Conservation (phyloP, 2,888 invertebrate genomes). For the Leuctra nigra region DNA sequence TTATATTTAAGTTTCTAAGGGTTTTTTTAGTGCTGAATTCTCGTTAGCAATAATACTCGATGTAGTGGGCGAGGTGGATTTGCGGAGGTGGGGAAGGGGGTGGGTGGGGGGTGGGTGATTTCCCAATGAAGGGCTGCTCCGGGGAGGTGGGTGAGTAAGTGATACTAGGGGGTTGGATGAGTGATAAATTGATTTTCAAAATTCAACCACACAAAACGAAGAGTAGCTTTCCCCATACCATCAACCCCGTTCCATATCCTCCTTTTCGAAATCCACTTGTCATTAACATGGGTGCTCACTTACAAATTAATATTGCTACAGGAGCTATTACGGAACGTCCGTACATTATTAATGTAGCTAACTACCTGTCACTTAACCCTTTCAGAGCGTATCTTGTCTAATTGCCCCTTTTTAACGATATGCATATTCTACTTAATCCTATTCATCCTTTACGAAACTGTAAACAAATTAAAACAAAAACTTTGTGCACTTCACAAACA, state of each 20-base stretch:
- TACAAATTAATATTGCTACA: slow-evolving; percentile 7
- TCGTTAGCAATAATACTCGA: slow-evolving; percentile 18
- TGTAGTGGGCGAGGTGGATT: not conserved
- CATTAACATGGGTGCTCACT: slow-evolving; percentile 21
- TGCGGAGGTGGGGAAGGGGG: not conserved
- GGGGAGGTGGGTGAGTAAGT: slow-evolving; percentile 11
- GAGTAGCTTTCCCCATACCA: slow-evolving; percentile 17
- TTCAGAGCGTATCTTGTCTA: no score
- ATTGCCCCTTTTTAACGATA: no score
- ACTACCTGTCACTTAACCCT: no score
- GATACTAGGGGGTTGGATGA: slow-evolving; percentile 20
- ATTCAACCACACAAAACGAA: slow-evolving; percentile 29
- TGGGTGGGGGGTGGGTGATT: slow-evolving; percentile 4
- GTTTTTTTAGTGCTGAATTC: slow-evolving; percentile 10
- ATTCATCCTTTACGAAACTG: no score
- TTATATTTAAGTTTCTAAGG: not conserved
- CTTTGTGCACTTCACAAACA: no score
- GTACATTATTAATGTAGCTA: no score
- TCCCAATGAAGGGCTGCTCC: slow-evolving; percentile 1
- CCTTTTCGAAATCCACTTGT: slow-evolving; percentile 24
- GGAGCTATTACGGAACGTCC: no score
- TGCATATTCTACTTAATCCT: no score
- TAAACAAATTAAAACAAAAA: no score
- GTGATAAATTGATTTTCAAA: slow-evolving; percentile 30
- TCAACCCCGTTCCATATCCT: not conserved